Base-by-base conservation (phyloP, 2,797 vertebrate genomes). In the Echeneis naucrates region DNA sequence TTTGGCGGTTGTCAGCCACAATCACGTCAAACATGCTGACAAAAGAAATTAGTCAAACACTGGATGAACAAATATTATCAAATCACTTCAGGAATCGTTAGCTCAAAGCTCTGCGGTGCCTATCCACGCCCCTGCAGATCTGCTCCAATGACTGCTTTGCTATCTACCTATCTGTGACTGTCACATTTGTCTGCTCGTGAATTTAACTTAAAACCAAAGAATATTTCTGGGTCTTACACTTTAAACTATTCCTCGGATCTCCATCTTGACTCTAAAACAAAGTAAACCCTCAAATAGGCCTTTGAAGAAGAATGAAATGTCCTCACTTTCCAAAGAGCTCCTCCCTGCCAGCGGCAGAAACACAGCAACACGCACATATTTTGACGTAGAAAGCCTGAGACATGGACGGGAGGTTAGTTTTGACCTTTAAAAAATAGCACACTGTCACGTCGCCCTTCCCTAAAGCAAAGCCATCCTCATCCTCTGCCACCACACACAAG, bases 371-470 rank as follows among this genome's bases (percentile, higher is more conserved):
- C 2, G 5, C 44, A 21, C 30, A 33, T 57, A 32, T 11, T 3
- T 23, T 56, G 57, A 69, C 48, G 59, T 44, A 27, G 53, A 71
- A 67, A 66, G 9, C 17, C n/a, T 21, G 33, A 45, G 19, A 40
- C 13, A 47, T 27, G 10, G 13, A 74, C 30, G 58, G 57, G 17
- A 54, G 57, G 58, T 72, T n/a, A 52, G 61, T 11, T 38, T 7
- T 66, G 66, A 61, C 79, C 63, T 78, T 76, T 52, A 66, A 59
- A 72, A 57, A 35, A 56, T 38, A 50, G 58, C 35, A 59, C 51
- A 65, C 4, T 42, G 24, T 73, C 73, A 55, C 9, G 11, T 0
- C 26, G 37, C 71, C 68, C 69, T 23, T 76, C 66, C 65, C 35
- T 26, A 11, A 58, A 61, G 68, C 65, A 55, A 66, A 37, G 3